Evolutionary conservation across 2,113 vertebrate species (phyloP).

Genomic region (Silurus glanis): DNA sequence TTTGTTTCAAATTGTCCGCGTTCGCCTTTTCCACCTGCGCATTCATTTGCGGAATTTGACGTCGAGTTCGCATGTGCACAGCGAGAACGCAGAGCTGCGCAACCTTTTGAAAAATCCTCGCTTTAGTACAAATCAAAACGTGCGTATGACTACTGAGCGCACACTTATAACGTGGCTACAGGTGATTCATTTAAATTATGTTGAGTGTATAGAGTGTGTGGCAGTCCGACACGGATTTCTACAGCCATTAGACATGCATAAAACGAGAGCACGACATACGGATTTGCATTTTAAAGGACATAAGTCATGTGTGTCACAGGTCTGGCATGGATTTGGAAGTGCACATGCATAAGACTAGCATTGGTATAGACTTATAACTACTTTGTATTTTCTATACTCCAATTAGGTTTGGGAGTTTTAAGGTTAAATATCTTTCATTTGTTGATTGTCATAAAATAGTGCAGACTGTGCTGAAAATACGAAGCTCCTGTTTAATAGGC

Average conservation of each 20-base stretch:
- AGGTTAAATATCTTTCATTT: not conserved
- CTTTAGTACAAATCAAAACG: not conserved
- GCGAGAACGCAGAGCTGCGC: not conserved
- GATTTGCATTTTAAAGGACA: constrained; percentile 2
- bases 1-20: not conserved
- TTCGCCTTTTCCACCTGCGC: not conserved
- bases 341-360: not conserved
- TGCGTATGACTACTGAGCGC: too few species aligned
- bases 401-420: too few species aligned
- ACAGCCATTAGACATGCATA: not conserved
- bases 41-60: not conserved
- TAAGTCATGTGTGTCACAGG: not conserved
- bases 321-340: not conserved
- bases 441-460: not conserved
- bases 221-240: not conserved
- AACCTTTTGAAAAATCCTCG: not conserved
- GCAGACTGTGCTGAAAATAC: not conserved
- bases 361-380: not conserved
- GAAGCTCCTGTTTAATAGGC: too few species aligned
- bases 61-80: not conserved
- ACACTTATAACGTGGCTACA: not conserved
- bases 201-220: not conserved
- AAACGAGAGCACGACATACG: not conserved
- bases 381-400: too few species aligned
- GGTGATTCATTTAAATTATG: not conserved